Base-by-base conservation (phyloP, 2,113 vertebrate genomes). In the Perca fluviatilis region DNA sequence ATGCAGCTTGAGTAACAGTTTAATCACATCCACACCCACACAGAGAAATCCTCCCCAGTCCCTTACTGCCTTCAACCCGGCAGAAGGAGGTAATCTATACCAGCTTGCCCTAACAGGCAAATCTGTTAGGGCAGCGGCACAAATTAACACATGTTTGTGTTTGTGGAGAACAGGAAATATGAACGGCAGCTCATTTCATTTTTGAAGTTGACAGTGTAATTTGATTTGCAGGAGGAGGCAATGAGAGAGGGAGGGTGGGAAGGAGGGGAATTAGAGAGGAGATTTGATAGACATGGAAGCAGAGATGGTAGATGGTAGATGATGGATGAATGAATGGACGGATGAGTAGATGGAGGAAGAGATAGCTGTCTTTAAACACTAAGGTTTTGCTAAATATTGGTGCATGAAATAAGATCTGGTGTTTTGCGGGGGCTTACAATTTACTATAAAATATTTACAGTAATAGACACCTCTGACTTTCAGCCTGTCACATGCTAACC, bases 111-210 rank as follows among this genome's bases (percentile, higher is more conserved):
- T 87, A 80, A 82, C 66, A 81, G 86, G 85, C 88, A 91, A 77
- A 89, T 87, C 74, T 86, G 85, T 88, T 60, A 51, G 91, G 85
- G 82, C 88, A 85, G 86, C 79, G 43, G 78, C 88, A 86, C 86
- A 92, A 92, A 91, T 89, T 81, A 93, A 93, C 90, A 92, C 78
- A 19, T 86, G 86, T 91, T 92, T 92, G 86, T 92, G 89, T 91
- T 91, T 92, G 89, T 88, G 89, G 83, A 75, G 61, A 80, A 86
- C 90, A 90, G 89, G 88, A 90, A 84, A 75, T 83, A 90, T 90
- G 85, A 90, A 86, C 69, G 27, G 57, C 6, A 19, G 77, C 77
- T 86, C 83, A 51, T 91, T 90, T 84, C 74, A 89, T 90, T 88
- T 90, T 82, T 86, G 69, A 87, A 80, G 81, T 50, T 86, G 77